Evolutionary conservation across 2,113 vertebrate genomes (phyloP).

Genomic region (Toxotes jaculatrix): DNA sequence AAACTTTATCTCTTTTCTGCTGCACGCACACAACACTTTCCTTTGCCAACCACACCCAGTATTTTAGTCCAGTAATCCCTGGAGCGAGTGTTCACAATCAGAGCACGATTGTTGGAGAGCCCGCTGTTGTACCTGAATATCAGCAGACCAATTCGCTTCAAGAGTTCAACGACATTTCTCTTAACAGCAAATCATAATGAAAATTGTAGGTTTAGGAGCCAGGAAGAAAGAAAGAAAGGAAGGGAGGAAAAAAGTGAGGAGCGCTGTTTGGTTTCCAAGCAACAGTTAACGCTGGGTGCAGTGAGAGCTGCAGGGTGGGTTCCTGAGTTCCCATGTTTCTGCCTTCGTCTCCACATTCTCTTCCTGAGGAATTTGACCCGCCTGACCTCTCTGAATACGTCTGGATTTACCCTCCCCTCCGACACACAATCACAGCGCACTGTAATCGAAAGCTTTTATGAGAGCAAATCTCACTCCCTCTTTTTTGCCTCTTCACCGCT

Average conservation of each 20-base stretch:
- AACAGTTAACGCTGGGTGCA: slow-evolving; percentile 75
- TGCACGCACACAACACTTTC: slow-evolving; percentile 20
- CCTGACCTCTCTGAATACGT: slow-evolving; percentile 72
- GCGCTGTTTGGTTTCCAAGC: slow-evolving; percentile 79
- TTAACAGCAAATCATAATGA: slow-evolving; percentile 63
- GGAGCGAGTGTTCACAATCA: slow-evolving; percentile 50
- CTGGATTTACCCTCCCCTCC: slow-evolving; percentile 77
- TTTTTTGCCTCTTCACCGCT: slow-evolving; percentile 33
- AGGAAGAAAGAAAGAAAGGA: slow-evolving; percentile 42
- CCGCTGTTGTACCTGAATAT: slow-evolving; percentile 23
- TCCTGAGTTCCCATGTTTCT: slow-evolving; percentile 75
- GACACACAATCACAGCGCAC: slow-evolving; percentile 69
- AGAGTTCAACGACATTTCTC: slow-evolving; percentile 34
- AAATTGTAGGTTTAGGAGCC: slow-evolving; percentile 65
- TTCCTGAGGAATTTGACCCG: slow-evolving; percentile 80
- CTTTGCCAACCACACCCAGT: slow-evolving; percentile 54
- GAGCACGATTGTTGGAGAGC: slow-evolving; percentile 40
- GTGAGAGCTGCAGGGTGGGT: slow-evolving; percentile 71
- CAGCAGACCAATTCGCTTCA: slow-evolving; percentile 34
- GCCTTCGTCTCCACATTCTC: slow-evolving; percentile 77
- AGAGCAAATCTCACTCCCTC: slow-evolving; percentile 44
- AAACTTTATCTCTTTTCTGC: slow-evolving; percentile 19
- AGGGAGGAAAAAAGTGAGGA: slow-evolving; percentile 45
- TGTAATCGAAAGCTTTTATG: slow-evolving; percentile 74
- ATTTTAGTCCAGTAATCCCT: slow-evolving; percentile 32